Conservation (phyloP, 2,113 vertebrate species). For the Albula goreensis region DNA sequence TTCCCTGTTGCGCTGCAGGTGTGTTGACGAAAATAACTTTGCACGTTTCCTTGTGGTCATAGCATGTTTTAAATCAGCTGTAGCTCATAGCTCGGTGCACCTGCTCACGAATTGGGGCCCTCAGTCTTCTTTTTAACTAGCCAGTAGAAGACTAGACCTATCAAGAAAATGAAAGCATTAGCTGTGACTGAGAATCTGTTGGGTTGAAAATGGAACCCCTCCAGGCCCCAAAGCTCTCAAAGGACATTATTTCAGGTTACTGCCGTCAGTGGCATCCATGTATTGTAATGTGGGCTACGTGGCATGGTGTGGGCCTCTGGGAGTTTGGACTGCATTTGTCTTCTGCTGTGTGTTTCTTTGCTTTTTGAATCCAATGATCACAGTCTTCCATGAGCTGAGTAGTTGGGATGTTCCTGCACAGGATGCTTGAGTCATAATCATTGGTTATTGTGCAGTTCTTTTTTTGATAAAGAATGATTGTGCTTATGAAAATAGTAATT, state of each 20-base stretch:
- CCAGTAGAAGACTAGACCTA: not conserved
- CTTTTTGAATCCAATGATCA: not conserved
- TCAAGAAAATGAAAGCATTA: not conserved
- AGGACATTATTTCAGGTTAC: not conserved
- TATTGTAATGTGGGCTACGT: not conserved
- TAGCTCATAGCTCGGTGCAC: too few species aligned
- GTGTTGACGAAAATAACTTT: too few species aligned
- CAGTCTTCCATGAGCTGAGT: not conserved
- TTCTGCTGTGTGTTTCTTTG: not conserved
- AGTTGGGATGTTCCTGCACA: not conserved
- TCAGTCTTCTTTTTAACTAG: not conserved
- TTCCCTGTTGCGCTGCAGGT: too few species aligned
- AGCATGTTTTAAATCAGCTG: too few species aligned
- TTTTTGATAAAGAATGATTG: not conserved
- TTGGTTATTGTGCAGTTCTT: not conserved
- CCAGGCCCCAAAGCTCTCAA: not conserved
- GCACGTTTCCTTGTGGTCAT: too few species aligned
- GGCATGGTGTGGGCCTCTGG: not conserved
- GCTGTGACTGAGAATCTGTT: not conserved
- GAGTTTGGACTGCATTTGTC: not conserved
- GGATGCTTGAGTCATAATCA: not conserved
- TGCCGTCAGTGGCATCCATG: too few species aligned
- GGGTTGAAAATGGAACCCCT: not conserved
- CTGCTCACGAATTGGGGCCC: too few species aligned
- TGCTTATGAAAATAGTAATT: not conserved